These are phyloP conservation scores for Oligia fasciuncula DNA, from an alignment of 2,888 invertebrate species.

Conservation along the genomic window DNA sequence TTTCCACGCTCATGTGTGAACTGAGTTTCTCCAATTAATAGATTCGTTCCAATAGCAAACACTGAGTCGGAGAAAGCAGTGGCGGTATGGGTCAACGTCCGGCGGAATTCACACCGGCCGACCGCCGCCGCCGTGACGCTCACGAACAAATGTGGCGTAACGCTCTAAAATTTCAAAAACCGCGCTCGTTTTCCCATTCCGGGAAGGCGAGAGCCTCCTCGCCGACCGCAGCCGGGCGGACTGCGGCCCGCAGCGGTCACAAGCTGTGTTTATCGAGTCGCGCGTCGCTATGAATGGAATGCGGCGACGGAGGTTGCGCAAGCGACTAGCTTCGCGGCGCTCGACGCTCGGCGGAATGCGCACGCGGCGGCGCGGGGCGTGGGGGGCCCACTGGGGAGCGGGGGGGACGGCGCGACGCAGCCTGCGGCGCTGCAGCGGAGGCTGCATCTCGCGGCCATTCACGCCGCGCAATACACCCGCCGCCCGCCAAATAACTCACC, in stretches of 20 bases:
- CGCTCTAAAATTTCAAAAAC: slow-evolving; percentile 87
- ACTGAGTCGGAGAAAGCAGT: slow-evolving; percentile 88
- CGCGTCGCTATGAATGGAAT: slow-evolving; percentile 89
- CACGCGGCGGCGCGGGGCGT: slow-evolving; percentile 66
- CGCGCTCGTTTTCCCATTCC: slow-evolving; percentile 82
- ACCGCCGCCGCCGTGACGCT: slow-evolving; percentile 87
- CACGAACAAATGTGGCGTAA: slow-evolving; percentile 88
- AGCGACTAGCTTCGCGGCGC: slow-evolving; percentile 82
- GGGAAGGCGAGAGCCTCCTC: slow-evolving; percentile 75
- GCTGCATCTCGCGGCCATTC: slow-evolving; percentile 88
- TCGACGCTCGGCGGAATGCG: slow-evolving; percentile 81
- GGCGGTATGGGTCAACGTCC: slow-evolving; percentile 87
- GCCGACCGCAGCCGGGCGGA: slow-evolving; percentile 54
- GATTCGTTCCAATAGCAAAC: slow-evolving; percentile 90
- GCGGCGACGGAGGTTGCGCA: slow-evolving; percentile 88
- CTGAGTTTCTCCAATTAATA: slow-evolving; percentile 90
- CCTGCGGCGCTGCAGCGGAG: slow-evolving; percentile 80
- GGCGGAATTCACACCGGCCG: slow-evolving; percentile 86
- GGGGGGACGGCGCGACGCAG: slow-evolving; percentile 68
- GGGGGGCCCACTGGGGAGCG: slow-evolving; percentile 64
- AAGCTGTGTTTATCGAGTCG: slow-evolving; percentile 73
- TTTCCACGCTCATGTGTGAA: slow-evolving; percentile 90
- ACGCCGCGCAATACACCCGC: slow-evolving; percentile 80
- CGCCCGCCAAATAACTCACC: slow-evolving; percentile 88
- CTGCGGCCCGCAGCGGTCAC: slow-evolving; percentile 62